These are phyloP conservation scores for Psittacula cyanocephala DNA, from an alignment of 2,113 vertebrate species.

Conservation along the genomic window DNA sequence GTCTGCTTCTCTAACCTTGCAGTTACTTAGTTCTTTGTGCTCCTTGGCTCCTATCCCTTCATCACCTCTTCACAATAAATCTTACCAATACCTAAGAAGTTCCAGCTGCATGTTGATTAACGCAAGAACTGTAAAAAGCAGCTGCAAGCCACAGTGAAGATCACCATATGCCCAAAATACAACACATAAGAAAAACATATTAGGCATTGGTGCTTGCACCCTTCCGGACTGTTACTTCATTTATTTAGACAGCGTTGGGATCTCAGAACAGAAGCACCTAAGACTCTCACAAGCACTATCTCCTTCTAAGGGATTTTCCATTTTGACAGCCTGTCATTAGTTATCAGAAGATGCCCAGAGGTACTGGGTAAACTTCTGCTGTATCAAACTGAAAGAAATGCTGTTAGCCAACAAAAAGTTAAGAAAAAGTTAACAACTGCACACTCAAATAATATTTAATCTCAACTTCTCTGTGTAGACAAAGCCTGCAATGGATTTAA, in stretches of 20 bases:
- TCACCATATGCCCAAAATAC: background rate
- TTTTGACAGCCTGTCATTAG: background rate
- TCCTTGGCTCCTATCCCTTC: background rate
- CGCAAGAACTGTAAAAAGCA: background rate
- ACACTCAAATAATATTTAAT: background rate
- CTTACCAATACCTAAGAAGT: background rate
- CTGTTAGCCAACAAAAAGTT: background rate
- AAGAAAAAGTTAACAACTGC: background rate
- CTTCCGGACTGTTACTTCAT: background rate
- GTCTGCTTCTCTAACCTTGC: background rate
- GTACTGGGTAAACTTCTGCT: background rate
- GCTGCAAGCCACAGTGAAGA: background rate
- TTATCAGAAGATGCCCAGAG: background rate
- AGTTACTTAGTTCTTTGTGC: background rate
- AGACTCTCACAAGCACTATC: background rate
- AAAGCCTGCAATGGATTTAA: background rate
- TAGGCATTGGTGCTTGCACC: background rate
- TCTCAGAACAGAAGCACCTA: background rate
- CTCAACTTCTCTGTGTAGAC: background rate
- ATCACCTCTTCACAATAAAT: background rate
- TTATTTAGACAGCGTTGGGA: background rate
- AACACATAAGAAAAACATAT: background rate
- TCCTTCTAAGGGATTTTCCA: background rate
- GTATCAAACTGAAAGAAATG: background rate
- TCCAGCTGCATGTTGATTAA: background rate